These are phyloP conservation scores for Girardinichthys multiradiatus DNA, from an alignment of 2,113 vertebrate genomes.

Conservation along the genomic window DNA sequence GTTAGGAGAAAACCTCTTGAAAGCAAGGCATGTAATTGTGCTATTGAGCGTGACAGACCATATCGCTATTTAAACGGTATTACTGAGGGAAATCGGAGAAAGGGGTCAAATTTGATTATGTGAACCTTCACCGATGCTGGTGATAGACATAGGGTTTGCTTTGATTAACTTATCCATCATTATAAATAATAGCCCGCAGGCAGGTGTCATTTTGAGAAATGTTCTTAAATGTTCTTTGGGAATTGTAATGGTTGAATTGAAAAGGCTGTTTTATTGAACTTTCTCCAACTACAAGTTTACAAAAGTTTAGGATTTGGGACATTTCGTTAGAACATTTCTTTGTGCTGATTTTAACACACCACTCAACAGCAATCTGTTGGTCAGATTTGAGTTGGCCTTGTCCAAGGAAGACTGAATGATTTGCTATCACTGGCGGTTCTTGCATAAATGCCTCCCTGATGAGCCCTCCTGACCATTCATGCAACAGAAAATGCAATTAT, in stretches of 20 bases:
- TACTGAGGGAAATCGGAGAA: conserved; percentile 69
- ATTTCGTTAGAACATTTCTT: background rate
- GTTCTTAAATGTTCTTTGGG: background rate
- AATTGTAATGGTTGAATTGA: background rate
- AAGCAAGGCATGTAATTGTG: conserved; percentile 77
- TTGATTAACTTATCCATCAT: conserved; percentile 61
- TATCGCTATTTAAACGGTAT: conserved; percentile 77
- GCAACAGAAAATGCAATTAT: too few relatives aligned
- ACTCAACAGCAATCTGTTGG: background rate
- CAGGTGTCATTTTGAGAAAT: conserved; percentile 26
- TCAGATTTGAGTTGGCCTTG: background rate
- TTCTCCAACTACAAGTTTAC: too few relatives aligned
- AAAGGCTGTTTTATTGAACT: background rate
- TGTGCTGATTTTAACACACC: background rate
- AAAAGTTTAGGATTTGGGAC: background rate
- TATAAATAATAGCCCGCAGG: conserved; percentile 41
- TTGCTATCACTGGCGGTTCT: background rate
- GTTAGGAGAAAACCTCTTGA: conserved; percentile 72
- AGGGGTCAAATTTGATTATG: conserved; percentile 72
- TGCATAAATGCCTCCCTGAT: too few relatives aligned
- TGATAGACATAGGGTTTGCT: conserved; percentile 60
- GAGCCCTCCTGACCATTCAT: too few relatives aligned
- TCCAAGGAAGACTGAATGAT: background rate
- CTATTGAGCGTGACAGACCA: conserved; percentile 69
- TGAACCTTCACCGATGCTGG: conserved; percentile 45